Evolutionary conservation across 1,140 invertebrate species (phyloP), one percentile per base, ranked within the genome.

Genomic region (Forficula auricularia): DNA sequence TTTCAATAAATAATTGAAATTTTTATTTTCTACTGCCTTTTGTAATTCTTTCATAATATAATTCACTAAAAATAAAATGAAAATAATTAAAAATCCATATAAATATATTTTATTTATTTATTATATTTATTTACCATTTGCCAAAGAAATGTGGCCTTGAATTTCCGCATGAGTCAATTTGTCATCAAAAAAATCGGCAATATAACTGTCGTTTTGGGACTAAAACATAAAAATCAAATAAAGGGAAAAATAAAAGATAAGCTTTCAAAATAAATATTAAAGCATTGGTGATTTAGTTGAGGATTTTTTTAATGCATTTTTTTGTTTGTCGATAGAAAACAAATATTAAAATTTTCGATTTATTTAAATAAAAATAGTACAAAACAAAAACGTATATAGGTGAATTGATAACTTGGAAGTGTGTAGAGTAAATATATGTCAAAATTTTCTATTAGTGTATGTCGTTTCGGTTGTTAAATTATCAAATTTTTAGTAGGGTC

Each of bases 131-230:
- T 61, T 55, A 72, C 70, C 69, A 63, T 84, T 83, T 8, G 76
- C 69, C 50, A 68, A 67, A 49, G 71, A 77, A 36, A 83, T 67
- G 50, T 79, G 70, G 16, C 77, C 77, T 35, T 83, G 80, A 48
- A 85, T 78, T 65, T 85, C 80, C 34, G 72, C 72, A 54, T 76
- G 71, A 15, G 77, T 82, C 12, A 83, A 59, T 34, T 82, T 56
- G 54, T 81, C 77, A 63, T 82, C 79, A 63, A 80, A 83, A 13
- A 71, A 71, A 66, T 83, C 79, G 20, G 75, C 65, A 18, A 79
- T 60, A 54, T 77, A 78, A 54, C 71, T 77, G 38, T 72, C 72
- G 58, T 76, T 77, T 15, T 77, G 56, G 18, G 70, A 80, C 65
- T 73, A 53, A 22, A 63, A 55, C 47, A 45, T 50, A 47, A 35